Evolutionary conservation across 2,888 invertebrate species (phyloP).

Genomic region (Thyatira batis): DNA sequence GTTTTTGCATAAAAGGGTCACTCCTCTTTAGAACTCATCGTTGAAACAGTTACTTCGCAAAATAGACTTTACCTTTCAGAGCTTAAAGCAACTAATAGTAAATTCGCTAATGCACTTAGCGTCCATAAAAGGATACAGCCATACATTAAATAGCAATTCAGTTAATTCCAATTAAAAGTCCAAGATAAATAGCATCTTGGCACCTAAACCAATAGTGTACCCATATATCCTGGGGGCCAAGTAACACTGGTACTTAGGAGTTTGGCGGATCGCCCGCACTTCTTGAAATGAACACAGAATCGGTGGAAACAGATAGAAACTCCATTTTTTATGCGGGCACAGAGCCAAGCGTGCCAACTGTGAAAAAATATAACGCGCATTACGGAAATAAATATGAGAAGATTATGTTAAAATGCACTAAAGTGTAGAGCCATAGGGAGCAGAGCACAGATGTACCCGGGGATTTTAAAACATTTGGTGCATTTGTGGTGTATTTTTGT

Average conservation of each 20-base stretch:
- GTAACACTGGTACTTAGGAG: neutral
- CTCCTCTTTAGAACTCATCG: no score
- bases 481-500: neutral
- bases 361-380: conserved; percentile 16
- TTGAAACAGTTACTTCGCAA: no score
- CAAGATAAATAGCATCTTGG: neutral
- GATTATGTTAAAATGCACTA: conserved; percentile 23
- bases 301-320: conserved; percentile 18
- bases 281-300: neutral
- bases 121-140: neutral
- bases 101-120: no score
- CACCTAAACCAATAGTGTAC: neutral
- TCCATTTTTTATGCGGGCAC: conserved; percentile 15
- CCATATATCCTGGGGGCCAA: neutral
- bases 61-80: no score
- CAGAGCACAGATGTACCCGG: neutral
- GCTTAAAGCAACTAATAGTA: no score
- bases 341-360: conserved; percentile 15
- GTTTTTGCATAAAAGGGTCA: no score
- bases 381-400: conserved; percentile 10
- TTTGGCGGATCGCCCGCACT: neutral
- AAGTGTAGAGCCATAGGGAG: neutral
- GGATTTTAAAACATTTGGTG: neutral
- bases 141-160: neutral
- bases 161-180: neutral